Evolutionary conservation across 2,888 invertebrate species (phyloP).

Genomic region (Drosophila fulvimacula): DNA sequence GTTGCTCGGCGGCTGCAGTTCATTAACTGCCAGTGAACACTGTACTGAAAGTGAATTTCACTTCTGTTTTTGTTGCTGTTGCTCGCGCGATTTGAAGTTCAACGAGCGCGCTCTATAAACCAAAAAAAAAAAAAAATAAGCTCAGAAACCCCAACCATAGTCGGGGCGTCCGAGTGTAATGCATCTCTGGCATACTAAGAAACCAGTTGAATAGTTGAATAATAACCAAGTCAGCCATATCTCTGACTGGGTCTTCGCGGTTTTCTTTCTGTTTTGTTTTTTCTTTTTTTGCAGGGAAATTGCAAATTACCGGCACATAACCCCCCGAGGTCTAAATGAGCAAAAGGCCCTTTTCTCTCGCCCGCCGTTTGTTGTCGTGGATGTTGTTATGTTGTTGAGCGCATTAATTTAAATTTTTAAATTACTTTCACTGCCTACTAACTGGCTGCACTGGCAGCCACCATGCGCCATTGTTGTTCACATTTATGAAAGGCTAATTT

Average conservation of each 20-base stretch:
- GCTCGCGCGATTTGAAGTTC: conserved; percentile 71
- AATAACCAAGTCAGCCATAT: conserved; percentile 60
- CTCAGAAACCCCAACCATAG: conserved; percentile 20
- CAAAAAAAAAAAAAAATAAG: not conserved
- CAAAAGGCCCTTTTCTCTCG: conserved; percentile 44
- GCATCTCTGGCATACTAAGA: conserved; percentile 66
- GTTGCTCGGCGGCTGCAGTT: conserved; percentile 49
- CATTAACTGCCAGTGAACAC: conserved; percentile 65
- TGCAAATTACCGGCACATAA: conserved; percentile 74
- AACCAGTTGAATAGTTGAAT: conserved; percentile 80
- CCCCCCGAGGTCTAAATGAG: conserved; percentile 60
- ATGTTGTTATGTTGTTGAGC: conserved; percentile 14
- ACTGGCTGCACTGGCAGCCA: conserved; percentile 22
- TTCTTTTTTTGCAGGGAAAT: conserved; percentile 62
- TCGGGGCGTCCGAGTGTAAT: conserved; percentile 34
- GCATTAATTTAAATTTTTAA: conserved; percentile 65
- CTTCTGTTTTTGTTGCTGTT: conserved; percentile 35
- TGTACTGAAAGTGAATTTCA: conserved; percentile 71
- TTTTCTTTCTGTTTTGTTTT: conserved; percentile 6
- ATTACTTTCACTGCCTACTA: conserved; percentile 73
- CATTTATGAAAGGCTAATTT: conserved; percentile 61
- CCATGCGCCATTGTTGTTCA: conserved; percentile 43
- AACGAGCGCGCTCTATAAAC: conserved; percentile 61
- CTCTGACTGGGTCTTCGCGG: conserved; percentile 32
- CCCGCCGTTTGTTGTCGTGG: not conserved